A percentile compares a stretch with the other conserved stretches of the same genome.
phyloP scores from a whole-genome alignment of 2,797 vertebrate species.

The Myioborus miniatus region DNA sequence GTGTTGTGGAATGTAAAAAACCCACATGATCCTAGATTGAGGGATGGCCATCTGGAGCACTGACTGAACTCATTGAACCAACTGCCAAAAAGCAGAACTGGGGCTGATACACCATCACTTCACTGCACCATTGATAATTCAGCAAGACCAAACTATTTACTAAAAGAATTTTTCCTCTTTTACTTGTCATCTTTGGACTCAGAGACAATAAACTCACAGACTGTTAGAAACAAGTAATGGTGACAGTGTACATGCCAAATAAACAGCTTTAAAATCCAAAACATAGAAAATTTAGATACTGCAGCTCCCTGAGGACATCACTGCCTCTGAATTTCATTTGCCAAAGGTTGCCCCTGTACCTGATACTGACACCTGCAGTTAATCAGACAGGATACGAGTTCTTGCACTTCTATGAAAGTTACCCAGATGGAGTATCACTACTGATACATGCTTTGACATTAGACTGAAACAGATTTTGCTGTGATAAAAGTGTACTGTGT shows the following conservation, averaged over 20 bases:
- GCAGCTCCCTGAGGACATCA: not conserved
- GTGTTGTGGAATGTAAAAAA: not conserved
- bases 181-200: not conserved
- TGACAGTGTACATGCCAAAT: not conserved
- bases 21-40: not conserved
- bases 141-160: not conserved
- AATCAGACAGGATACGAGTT: not conserved
- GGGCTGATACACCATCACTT: rapidly evolving
- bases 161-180: not conserved
- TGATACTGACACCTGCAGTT: not conserved
- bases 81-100: not conserved
- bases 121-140: not conserved
- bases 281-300: not conserved
- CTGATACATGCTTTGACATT: not conserved
- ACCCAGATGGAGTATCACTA: not conserved
- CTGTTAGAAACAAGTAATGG: not conserved
- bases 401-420: not conserved
- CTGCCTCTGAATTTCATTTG: not conserved
- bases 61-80: not conserved
- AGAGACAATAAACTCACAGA: not conserved
- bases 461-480: not conserved
- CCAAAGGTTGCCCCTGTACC: not conserved
- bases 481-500: not conserved
- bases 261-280: not conserved
- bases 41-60: not conserved